Conservation (phyloP, 2,888 invertebrate genomes). For the Eubasilissa splendida region DNA sequence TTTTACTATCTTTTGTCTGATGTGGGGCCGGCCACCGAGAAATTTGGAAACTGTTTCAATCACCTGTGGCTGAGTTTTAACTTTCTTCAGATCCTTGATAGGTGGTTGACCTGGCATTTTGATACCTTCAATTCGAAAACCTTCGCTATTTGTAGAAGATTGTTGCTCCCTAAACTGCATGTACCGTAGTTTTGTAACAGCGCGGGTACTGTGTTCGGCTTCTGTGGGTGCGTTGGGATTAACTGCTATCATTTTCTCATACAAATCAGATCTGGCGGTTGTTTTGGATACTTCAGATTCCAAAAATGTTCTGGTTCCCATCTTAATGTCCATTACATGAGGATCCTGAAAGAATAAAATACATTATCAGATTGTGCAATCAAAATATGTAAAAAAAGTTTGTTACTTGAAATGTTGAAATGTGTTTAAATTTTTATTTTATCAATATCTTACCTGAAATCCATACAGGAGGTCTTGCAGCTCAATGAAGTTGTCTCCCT, state of each 20-base stretch:
- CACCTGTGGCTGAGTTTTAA: slow-evolving; percentile 85
- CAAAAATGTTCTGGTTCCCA: slow-evolving; percentile 96
- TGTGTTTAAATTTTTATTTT: background rate
- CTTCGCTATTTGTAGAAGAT: slow-evolving; percentile 93
- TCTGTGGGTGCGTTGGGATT: slow-evolving; percentile 89
- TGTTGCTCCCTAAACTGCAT: slow-evolving; percentile 96
- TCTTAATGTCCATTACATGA: slow-evolving; percentile 97
- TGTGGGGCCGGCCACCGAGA: slow-evolving; percentile 77
- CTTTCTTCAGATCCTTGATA: slow-evolving; percentile 90
- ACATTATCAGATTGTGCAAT: background rate
- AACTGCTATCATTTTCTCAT: slow-evolving; percentile 95
- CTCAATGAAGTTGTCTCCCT: slow-evolving; percentile 90
- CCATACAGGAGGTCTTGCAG: slow-evolving; percentile 94
- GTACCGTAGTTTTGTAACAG: slow-evolving; percentile 96
- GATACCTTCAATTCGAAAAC: slow-evolving; percentile 97
- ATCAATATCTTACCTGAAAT: slow-evolving; percentile 72
- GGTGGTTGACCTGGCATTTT: slow-evolving; percentile 88
- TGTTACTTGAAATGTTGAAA: background rate
- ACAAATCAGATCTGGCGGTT: slow-evolving; percentile 87
- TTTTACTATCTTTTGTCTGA: slow-evolving; percentile 79
- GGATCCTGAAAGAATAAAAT: slow-evolving; percentile 76
- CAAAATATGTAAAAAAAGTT: background rate
- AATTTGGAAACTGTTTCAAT: slow-evolving; percentile 82
- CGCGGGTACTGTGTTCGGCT: slow-evolving; percentile 85
- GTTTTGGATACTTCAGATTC: slow-evolving; percentile 95